Evolutionary conservation across 2,797 vertebrate genomes (phyloP), one percentile per base, ranked within the genome.

Genomic region (Poeciliopsis turneri): DNA sequence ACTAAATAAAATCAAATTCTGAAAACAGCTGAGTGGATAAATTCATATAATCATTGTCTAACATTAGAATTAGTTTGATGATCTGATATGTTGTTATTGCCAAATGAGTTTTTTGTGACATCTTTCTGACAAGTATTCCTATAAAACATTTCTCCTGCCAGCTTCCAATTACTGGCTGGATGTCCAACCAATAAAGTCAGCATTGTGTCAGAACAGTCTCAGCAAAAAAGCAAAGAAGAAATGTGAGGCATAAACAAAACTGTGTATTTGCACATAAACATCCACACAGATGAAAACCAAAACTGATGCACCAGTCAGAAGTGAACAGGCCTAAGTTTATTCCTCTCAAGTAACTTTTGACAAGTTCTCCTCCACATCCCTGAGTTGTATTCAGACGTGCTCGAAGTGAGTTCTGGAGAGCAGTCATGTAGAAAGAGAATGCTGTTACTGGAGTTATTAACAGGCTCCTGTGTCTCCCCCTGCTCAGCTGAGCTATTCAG

Each of bases 401-500:
- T 88, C 74, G 82, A 90, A 86, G 88, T 79, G 74, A 90, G 88
- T 74, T 89, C 81, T 89, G 88, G 89, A 86, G 90, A 85, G 93
- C 92, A 94, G 92, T 88, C 92, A 94, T 93, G 93, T 93, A 93
- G 93, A 94, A 93, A 94, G 90, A 93, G 93, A 94, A 94, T 87
- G 91, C 91, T 94, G 92, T 93, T 94, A 92, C 80, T 89, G 85
- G 90, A 93, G 93, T 94, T 94, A 94, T 94, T 93, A 95, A 93
- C 92, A 94, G 94, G 88, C 94, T 94, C 90, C 90, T 89, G 89
- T 95, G 94, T 94, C 92, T 89, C 91, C 89, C 91, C 90, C 91
- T 92, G 90, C 91, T 94, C 93, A 94, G 94, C 93, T 92, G 86
- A 94, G 92, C 89, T 92, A 93, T 95, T 95, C 92, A 95, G 93